Conservation (phyloP, 1,140 invertebrate genomes). For the Doryteuthis pealeii region DNA sequence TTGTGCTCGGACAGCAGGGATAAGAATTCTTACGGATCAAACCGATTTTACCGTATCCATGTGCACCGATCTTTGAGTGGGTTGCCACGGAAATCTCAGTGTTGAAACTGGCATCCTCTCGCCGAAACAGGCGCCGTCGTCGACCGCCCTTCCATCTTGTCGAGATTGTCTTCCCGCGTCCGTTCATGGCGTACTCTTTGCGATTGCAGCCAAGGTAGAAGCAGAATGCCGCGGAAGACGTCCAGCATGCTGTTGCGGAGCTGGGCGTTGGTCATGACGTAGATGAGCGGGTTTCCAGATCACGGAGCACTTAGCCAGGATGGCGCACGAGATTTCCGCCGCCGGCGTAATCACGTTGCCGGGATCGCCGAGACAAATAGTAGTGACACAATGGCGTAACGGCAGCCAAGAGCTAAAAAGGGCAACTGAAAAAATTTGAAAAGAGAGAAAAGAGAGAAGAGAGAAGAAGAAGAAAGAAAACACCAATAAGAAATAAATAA, state of each 20-base stretch:
- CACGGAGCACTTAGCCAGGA: conserved; percentile 35
- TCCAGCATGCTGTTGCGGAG: conserved; percentile 22
- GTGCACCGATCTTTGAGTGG: background rate
- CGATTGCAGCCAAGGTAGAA: background rate
- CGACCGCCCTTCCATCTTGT: background rate
- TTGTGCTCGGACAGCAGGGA: background rate
- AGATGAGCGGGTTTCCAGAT: conserved; percentile 43
- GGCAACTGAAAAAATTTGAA: conserved; percentile 19
- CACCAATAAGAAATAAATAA: no score
- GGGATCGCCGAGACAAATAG: conserved; percentile 29
- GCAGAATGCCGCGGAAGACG: background rate
- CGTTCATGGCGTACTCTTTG: background rate
- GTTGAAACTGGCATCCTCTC: background rate
- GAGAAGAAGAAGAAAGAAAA: background rate
- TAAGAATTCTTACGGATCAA: background rate
- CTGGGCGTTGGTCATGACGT: conserved; percentile 39
- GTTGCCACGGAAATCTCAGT: background rate
- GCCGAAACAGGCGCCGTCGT: background rate
- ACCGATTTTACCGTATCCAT: background rate
- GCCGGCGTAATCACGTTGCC: conserved; percentile 17
- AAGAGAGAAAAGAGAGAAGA: background rate
- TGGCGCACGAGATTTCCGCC: conserved; percentile 25
- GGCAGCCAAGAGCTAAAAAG: conserved; percentile 37
- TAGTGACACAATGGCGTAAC: conserved; percentile 34
- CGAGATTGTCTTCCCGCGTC: background rate